A percentile compares a stretch with the other conserved stretches of the same genome.
These are phyloP conservation scores for Drosophila pallidifrons DNA, from an alignment of 1,140 invertebrate species.

Conservation along the genomic window DNA sequence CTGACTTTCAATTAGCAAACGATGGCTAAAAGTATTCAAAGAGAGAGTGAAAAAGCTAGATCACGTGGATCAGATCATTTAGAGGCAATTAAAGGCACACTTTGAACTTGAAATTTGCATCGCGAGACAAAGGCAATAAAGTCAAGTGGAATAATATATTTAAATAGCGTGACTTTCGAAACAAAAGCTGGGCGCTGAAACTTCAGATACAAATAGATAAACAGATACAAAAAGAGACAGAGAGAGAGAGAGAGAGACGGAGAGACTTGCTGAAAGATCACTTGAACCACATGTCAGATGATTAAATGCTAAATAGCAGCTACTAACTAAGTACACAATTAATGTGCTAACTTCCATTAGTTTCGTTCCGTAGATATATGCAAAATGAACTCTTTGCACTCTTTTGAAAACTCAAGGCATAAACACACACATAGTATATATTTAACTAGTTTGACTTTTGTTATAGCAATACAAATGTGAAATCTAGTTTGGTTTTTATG, in stretches of 20 bases:
- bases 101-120: slow-evolving; percentile 41
- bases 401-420: background rate
- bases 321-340: slow-evolving; percentile 18
- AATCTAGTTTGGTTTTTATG: slow-evolving; percentile 37
- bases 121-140: slow-evolving; percentile 11
- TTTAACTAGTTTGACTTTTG: slow-evolving; percentile 15
- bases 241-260: background rate
- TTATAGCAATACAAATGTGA: slow-evolving; percentile 7
- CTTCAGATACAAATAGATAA: background rate
- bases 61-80: slow-evolving; percentile 29
- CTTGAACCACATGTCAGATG: slow-evolving; percentile 15
- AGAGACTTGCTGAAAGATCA: slow-evolving; percentile 11
- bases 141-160: slow-evolving; percentile 18
- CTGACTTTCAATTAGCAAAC: slow-evolving; percentile 37
- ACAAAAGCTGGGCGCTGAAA: background rate
- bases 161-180: slow-evolving; percentile 31
- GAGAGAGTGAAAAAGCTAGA: slow-evolving; percentile 9
- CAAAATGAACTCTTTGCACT: slow-evolving; percentile 3
- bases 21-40: background rate
- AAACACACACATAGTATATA: slow-evolving; percentile 1
- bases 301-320: slow-evolving; percentile 26
- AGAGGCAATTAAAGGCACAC: slow-evolving; percentile 3
- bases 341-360: slow-evolving; percentile 34
- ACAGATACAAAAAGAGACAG: background rate
- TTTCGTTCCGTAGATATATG: slow-evolving; percentile 11